These are phyloP conservation scores for Schizopygopsis pylzovi DNA, from an alignment of 2,797 vertebrate genomes.

Conservation along the genomic window DNA sequence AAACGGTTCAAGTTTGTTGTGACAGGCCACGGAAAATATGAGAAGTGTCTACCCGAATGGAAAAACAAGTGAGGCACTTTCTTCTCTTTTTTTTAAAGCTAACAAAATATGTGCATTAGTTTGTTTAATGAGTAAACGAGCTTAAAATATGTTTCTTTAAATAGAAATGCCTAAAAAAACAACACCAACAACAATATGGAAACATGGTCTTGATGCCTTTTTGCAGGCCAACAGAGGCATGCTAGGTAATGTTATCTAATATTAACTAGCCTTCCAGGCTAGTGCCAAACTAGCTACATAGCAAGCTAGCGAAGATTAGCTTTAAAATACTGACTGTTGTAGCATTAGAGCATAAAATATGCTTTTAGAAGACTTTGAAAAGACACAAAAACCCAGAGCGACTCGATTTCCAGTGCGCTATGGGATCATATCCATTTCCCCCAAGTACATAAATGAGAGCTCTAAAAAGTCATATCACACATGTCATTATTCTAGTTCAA, in stretches of 20 bases:
- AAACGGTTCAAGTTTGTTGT: slow-evolving; percentile 92
- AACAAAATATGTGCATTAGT: background rate
- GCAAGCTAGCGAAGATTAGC: background rate
- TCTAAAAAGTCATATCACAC: background rate
- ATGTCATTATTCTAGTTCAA: background rate
- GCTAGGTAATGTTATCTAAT: background rate
- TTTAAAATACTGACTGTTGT: background rate
- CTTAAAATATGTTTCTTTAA: background rate
- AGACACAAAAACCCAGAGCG: background rate
- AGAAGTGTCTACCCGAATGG: slow-evolving; percentile 78
- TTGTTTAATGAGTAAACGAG: background rate
- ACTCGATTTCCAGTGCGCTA: background rate
- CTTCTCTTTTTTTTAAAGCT: background rate
- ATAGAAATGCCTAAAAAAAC: background rate
- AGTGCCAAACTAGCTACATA: background rate
- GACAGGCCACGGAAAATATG: slow-evolving; percentile 93
- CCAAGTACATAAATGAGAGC: background rate
- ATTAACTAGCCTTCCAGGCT: background rate
- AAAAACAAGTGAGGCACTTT: slow-evolving; percentile 67
- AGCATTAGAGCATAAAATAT: background rate
- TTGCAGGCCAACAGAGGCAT: background rate
- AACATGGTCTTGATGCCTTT: background rate
- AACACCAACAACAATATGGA: background rate
- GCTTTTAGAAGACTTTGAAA: background rate
- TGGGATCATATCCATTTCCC: background rate